These are phyloP conservation scores for Clytia hemisphaerica DNA, from an alignment of 30 jellyfish, hydroid and myxozoan genomes.

Conservation along the genomic window DNA sequence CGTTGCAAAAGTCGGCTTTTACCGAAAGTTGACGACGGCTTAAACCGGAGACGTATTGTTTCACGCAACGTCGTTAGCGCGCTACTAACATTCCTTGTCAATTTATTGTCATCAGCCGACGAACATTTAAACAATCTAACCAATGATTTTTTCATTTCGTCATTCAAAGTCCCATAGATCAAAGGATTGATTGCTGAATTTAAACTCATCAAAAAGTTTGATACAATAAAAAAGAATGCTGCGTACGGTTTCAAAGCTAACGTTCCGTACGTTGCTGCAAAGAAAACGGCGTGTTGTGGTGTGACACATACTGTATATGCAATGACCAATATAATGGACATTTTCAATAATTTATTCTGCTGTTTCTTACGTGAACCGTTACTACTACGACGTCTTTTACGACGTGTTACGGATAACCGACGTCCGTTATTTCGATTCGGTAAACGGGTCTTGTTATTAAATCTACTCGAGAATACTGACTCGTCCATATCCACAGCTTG, in stretches of 20 bases:
- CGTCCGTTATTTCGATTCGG: background rate
- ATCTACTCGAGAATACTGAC: too few relatives aligned
- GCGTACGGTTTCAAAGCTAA: constrained; percentile 26
- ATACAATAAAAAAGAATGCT: constrained; percentile 37
- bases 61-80: too few relatives aligned
- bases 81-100: too few relatives aligned
- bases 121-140: too few relatives aligned
- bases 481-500: background rate
- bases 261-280: constrained; percentile 57
- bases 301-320: constrained; percentile 68
- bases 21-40: too few relatives aligned
- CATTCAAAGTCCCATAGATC: constrained; percentile 70
- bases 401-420: background rate
- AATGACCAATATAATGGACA: constrained; percentile 51
- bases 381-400: background rate
- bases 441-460: background rate
- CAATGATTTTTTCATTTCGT: constrained; percentile 72
- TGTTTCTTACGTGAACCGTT: constrained; percentile 49
- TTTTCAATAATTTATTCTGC: constrained; percentile 35
- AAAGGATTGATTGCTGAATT: constrained; percentile 81
- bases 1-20: too few relatives aligned
- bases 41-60: too few relatives aligned
- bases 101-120: too few relatives aligned
- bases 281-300: constrained; percentile 83
- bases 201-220: constrained; percentile 56